A percentile compares a stretch with the other conserved stretches of the same genome.
Conservation (phyloP, 2,888 invertebrate species). For the Eulithis prunata region DNA sequence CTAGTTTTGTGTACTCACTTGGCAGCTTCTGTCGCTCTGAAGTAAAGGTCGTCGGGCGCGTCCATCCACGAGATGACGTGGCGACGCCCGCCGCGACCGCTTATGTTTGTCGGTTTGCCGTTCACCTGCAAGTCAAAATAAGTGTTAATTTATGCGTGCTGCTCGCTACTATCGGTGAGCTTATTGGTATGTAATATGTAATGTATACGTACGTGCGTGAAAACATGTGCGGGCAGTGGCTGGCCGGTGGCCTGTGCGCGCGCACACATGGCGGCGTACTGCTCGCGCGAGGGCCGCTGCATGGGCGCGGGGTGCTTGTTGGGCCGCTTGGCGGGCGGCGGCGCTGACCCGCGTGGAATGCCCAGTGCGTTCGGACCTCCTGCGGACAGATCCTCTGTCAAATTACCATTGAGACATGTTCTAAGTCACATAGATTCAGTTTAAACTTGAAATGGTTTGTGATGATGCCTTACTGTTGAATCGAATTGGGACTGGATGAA, state of each 20-base stretch:
- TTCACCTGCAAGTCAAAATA: constrained; percentile 83
- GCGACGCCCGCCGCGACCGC: constrained; percentile 92
- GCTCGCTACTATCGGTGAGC: too few relatives aligned
- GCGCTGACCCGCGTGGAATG: constrained; percentile 60
- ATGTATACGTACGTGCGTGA: constrained; percentile 83
- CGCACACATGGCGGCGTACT: constrained; percentile 89
- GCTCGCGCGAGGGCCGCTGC: constrained; percentile 88
- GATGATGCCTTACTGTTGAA: too few relatives aligned
- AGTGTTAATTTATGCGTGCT: too few relatives aligned
- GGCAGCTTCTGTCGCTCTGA: constrained; percentile 94
- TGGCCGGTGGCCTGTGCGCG: constrained; percentile 87
- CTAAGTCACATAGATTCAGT: neutral
- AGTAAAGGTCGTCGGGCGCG: constrained; percentile 98
- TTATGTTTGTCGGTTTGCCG: constrained; percentile 92
- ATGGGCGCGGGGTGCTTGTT: constrained; percentile 90
- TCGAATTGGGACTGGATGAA: too few relatives aligned
- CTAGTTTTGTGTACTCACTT: constrained; percentile 86
- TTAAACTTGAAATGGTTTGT: neutral
- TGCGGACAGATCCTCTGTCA: constrained; percentile 12
- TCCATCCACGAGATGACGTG: constrained; percentile 99
- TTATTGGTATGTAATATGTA: too few relatives aligned
- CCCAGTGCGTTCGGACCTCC: constrained; percentile 47
- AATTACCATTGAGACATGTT: neutral
- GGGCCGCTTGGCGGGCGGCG: constrained; percentile 92
- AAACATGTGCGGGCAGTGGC: constrained; percentile 87